These are phyloP conservation scores for Drosophila virilis DNA, from an alignment of 1,140 invertebrate genomes.

Conservation along the genomic window DNA sequence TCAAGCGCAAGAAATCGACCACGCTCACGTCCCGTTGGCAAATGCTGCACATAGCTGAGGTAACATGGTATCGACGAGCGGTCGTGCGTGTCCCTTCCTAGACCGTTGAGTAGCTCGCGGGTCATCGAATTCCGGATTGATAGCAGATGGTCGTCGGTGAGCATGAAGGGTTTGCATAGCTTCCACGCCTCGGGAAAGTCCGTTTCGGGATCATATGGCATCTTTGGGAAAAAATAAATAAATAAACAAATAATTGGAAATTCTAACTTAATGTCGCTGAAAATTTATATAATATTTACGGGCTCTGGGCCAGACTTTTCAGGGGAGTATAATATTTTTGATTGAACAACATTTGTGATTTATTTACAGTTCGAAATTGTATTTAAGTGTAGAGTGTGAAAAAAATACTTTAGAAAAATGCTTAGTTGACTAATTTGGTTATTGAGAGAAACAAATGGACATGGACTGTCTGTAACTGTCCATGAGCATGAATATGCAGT, in stretches of 20 bases:
- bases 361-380: constrained; percentile 56
- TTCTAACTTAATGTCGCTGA: too few relatives aligned
- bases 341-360: constrained; percentile 70
- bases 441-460: constrained; percentile 38
- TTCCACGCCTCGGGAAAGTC: constrained; percentile 61
- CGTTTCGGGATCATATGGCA: constrained; percentile 33
- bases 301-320: too few relatives aligned
- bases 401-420: constrained; percentile 69
- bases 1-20: constrained; percentile 98
- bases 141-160: constrained; percentile 24
- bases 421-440: constrained; percentile 64
- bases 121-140: constrained; percentile 33
- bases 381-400: constrained; percentile 16
- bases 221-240: background rate
- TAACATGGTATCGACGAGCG: constrained; percentile 94
- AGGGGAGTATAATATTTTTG: background rate
- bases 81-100: constrained; percentile 90
- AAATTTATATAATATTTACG: too few relatives aligned
- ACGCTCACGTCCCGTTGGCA: constrained; percentile 97
- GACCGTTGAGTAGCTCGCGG: constrained; percentile 90
- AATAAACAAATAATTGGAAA: constrained; percentile 78
- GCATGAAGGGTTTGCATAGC: constrained; percentile 42
- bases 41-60: constrained; percentile 96
- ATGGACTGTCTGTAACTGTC: constrained; percentile 49
- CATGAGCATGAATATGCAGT: constrained; percentile 8